These are phyloP conservation scores for Sinocyclocheilus anshuiensis DNA, from an alignment of 2,113 vertebrate species.

Conservation along the genomic window DNA sequence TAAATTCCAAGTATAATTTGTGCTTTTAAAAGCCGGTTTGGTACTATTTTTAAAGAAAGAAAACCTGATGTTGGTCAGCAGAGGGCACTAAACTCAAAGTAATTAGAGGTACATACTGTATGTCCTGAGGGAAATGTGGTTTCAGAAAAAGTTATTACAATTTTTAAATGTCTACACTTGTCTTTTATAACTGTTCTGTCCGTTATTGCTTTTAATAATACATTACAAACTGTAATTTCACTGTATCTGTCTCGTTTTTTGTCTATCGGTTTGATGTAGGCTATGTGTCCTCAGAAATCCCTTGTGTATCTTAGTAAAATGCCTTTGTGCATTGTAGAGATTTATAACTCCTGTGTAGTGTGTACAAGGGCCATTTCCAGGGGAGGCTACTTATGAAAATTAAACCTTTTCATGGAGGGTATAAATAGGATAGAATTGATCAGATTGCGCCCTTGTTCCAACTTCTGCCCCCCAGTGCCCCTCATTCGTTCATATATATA, in stretches of 20 bases:
- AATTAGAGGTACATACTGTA: background rate
- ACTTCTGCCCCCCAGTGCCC: background rate
- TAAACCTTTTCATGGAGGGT: conserved; percentile 59
- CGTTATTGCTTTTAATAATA: background rate
- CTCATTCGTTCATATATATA: no score
- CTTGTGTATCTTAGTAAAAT: conserved; percentile 58
- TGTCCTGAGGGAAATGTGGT: background rate
- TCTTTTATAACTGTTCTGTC: background rate
- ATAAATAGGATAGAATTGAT: conserved; percentile 12
- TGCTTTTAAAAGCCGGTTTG: background rate
- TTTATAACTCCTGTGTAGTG: conserved; percentile 63
- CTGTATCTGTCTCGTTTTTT: background rate
- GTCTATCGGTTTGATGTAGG: background rate
- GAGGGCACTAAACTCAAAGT: conserved; percentile 2
- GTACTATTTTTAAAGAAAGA: background rate
- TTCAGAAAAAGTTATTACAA: background rate
- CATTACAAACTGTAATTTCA: background rate
- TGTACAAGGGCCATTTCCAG: conserved; percentile 52
- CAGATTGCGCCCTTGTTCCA: background rate
- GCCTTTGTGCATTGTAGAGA: conserved; percentile 41
- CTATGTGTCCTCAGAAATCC: conserved; percentile 1
- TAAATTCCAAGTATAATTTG: no score
- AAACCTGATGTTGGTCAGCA: background rate
- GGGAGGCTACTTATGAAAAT: conserved; percentile 71
- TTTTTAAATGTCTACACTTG: background rate